These are phyloP conservation scores for Crotalus tigris DNA, from an alignment of 2,113 vertebrate genomes.

Conservation along the genomic window DNA sequence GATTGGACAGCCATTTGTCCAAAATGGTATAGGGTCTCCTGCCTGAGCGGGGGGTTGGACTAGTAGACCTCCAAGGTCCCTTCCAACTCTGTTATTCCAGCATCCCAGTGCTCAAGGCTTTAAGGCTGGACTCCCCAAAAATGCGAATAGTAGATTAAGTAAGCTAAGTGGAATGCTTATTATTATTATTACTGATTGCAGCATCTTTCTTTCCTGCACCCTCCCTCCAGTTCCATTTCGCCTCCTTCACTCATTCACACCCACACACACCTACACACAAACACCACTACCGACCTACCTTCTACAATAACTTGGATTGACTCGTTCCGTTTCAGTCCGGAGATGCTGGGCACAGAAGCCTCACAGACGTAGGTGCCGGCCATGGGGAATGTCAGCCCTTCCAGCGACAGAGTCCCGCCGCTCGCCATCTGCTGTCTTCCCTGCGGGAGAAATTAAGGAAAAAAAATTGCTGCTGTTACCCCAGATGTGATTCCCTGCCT, in stretches of 20 bases:
- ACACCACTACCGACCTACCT: constrained; percentile 64
- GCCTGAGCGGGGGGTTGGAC: not conserved
- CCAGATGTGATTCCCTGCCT: not conserved
- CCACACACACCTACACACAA: no score
- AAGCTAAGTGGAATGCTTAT: not conserved
- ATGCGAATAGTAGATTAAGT: not conserved
- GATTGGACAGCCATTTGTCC: not conserved
- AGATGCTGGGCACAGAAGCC: constrained; percentile 69
- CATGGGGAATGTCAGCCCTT: constrained; percentile 54
- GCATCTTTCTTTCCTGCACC: no score
- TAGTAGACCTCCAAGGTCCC: not conserved
- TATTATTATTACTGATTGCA: no score
- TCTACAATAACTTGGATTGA: constrained; percentile 71
- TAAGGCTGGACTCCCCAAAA: not conserved
- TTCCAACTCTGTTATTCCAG: not conserved
- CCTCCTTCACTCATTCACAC: no score
- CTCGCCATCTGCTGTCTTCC: constrained; percentile 60
- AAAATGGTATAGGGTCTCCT: not conserved
- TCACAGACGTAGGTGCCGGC: constrained; percentile 77
- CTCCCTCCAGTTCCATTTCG: not conserved
- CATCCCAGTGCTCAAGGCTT: not conserved
- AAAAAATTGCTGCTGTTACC: not conserved
- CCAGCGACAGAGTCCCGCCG: constrained; percentile 58
- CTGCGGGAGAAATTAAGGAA: constrained; percentile 46
- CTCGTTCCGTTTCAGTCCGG: constrained; percentile 64